Evolutionary conservation across 2,797 vertebrate genomes (phyloP), one percentile per base, ranked within the genome.

Genomic region (Adrianichthys oophorus): DNA sequence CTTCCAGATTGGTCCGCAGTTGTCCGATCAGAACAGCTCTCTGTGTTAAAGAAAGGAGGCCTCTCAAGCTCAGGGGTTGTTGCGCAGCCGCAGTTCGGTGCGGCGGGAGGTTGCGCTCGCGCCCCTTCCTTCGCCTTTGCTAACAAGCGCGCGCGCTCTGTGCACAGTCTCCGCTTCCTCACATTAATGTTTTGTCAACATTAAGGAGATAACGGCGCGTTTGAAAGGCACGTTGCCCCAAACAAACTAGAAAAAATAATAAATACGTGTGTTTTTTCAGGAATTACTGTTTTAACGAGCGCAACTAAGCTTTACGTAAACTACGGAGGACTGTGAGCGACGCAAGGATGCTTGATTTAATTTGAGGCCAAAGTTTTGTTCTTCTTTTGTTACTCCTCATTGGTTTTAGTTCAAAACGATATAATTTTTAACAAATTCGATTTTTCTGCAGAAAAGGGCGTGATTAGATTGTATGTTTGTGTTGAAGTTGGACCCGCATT

Each of bases 181-280:
- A 68, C 84, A 79, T 85, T 68, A 68, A 78, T 90, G 87, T 89
- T 90, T 89, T 85, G 87, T 85, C 84, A 89, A 90, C 86, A 88
- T 23, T 16, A 15, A 66, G 67, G 58, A 81, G 87, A 91, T 87
- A 88, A 89, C 81, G 78, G 68, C 59, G 56, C 79, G 71, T 90
- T 87, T 87, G 79, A 85, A 85, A 86, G 77, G 72, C 82, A 68
- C 64, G 66, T 76, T 79, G 65, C 76, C 67, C 62, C 49, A 88
- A 90, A 87, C 80, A 85, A 50, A 41, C 68, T 50, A 16, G 62
- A 60, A 74, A 78, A 80, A 78, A 85, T 79, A 86, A 88, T 69
- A 87, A 89, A 87, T 76, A 85, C 16, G 37, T 58, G 65, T 53
- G 67, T 80, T 75, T 76, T 21, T 46, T 59, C 60, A 43, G 65